Base-by-base conservation (phyloP, 2,888 invertebrate genomes). In the Platerodrilus igneus region DNA sequence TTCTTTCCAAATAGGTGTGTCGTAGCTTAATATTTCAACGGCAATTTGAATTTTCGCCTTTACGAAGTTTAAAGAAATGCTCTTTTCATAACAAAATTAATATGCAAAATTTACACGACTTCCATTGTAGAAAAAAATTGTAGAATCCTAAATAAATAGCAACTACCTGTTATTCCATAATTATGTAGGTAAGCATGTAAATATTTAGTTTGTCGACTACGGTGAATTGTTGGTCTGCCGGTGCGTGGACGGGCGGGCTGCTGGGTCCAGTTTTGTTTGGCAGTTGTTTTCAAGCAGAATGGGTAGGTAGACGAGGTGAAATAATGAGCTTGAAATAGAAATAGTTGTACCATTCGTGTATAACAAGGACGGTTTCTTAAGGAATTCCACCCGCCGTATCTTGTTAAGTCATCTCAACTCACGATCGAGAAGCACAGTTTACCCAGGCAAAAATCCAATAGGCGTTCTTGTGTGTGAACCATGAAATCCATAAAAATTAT, bases 381-480 rank as follows among this genome's bases (percentile, higher is more conserved):
- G 63, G 65, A 65, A 66, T 65, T 65, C 63, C 63, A 64, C 62
- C 64, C 63, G 63, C 62, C 56, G 62, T 65, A 66, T 66, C 66
- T 67, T 64, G 65, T 66, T 67, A 67, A 66, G 64, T 67, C 66
- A 67, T 66, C 66, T 64, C 60, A 58, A 48, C 63, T 62, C 62
- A 62, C 63, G 60, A 55, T 56, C 54, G 51, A 46, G 37, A 41
- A 45, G 45, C 21, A 37, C 37, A 28, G 37, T 45, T 45, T 41
- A 45, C 45, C 33, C 45, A 40, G 45, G 37, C 35, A 37, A 45
- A n/a, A 45, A 45, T 44, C 39, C 36, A 32, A 31, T 18, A 26
- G 34, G 35, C 40, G 15, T 11, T 33, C 29, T 36, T 36, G 10
- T 32, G 16, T 19, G 32, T 37, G 37, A 14, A 33, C 42, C 42